These are phyloP conservation scores for Hippocampus barbouri DNA, from an alignment of 2,113 vertebrate species.

Conservation along the genomic window DNA sequence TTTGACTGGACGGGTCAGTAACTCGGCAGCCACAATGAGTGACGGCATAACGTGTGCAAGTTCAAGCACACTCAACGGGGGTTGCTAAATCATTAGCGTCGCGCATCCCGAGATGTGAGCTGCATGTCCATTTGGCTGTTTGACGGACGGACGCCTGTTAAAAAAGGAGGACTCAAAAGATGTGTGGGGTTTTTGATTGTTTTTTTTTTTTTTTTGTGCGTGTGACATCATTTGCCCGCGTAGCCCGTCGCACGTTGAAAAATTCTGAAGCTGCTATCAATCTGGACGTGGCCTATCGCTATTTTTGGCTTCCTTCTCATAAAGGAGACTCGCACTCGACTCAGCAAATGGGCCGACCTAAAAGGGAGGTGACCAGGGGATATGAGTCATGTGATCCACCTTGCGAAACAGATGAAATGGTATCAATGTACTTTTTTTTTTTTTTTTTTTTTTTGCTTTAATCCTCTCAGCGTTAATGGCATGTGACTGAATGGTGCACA, in stretches of 20 bases:
- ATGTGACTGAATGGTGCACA: neutral
- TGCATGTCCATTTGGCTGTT: conserved; percentile 41
- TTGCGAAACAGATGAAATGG: conserved; percentile 16
- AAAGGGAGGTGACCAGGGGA: neutral
- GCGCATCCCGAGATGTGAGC: conserved; percentile 27
- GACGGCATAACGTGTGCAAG: conserved; percentile 53
- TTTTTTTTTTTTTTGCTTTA: neutral
- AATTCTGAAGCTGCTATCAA: conserved; percentile 52
- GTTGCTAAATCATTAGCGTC: conserved; percentile 17
- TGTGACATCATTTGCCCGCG: conserved; percentile 21
- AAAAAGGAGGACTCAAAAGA: neutral
- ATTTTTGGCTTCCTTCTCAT: conserved; percentile 21
- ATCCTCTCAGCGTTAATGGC: conserved; percentile 15
- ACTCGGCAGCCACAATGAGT: conserved; percentile 12
- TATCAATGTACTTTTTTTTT: neutral
- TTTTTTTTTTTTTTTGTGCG: neutral
- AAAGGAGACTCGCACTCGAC: neutral
- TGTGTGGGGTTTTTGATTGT: neutral
- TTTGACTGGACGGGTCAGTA: neutral
- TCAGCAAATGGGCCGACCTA: neutral
- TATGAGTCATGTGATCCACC: conserved; percentile 16
- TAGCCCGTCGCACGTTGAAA: conserved; percentile 24
- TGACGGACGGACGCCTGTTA: neutral
- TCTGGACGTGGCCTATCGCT: conserved; percentile 18
- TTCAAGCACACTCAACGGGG: conserved; percentile 27